Evolutionary conservation across 2,113 vertebrate genomes (phyloP).

Genomic region (Benitochromis conjunctus): DNA sequence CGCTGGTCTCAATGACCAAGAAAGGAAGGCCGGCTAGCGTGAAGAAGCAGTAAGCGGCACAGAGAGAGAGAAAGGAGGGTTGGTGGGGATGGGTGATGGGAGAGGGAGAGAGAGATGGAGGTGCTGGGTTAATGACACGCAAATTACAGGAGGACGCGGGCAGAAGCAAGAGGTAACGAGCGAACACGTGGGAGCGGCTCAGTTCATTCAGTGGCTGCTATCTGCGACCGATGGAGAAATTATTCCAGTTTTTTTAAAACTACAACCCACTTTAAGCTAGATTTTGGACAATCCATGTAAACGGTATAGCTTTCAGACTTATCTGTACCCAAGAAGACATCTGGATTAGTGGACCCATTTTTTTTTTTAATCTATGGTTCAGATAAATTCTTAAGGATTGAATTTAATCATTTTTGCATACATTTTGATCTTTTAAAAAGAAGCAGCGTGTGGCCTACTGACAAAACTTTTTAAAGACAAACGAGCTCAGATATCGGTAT

Average conservation of each 20-base stretch:
- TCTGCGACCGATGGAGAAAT: background rate
- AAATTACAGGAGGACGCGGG: conserved; percentile 43
- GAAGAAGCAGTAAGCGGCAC: conserved; percentile 30
- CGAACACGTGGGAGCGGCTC: conserved; percentile 37
- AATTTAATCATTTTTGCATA: too few species aligned
- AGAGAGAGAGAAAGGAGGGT: background rate
- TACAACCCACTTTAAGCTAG: accelerated
- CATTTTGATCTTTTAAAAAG: too few species aligned
- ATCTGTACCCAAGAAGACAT: background rate
- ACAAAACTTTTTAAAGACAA: background rate
- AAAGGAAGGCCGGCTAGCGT: conserved; percentile 89
- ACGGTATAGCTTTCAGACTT: background rate
- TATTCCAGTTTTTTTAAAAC: background rate
- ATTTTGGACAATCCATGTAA: background rate
- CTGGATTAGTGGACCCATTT: too few species aligned
- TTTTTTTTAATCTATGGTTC: too few species aligned
- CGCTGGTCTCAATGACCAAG: conserved; percentile 92
- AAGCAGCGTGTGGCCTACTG: too few species aligned
- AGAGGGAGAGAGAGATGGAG: conserved; percentile 53
- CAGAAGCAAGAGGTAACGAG: conserved; percentile 35
- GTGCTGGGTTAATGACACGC: conserved; percentile 50
- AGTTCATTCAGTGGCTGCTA: conserved; percentile 25
- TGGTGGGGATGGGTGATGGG: conserved; percentile 4
- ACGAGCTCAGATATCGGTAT: accelerated
- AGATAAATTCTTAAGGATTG: too few species aligned